Percentiles rank a stretch among this genome's conserved stretches.
These are phyloP conservation scores for Drosophila affinis DNA, from an alignment of 2,888 invertebrate genomes.

Conservation along the genomic window DNA sequence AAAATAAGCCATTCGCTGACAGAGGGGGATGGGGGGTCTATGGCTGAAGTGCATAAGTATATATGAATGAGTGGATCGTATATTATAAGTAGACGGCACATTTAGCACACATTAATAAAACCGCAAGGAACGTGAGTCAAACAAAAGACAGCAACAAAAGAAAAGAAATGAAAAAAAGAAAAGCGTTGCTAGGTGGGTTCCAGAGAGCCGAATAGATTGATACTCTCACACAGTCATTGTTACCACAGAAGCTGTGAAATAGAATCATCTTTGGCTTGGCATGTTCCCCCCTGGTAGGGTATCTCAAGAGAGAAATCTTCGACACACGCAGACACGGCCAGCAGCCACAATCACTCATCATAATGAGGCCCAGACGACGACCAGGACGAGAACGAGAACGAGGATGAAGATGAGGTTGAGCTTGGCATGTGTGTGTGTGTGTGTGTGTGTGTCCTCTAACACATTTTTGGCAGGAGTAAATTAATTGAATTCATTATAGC, in stretches of 20 bases:
- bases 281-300: not conserved
- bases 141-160: constrained; percentile 15
- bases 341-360: constrained; percentile 71
- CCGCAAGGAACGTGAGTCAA: constrained; percentile 62
- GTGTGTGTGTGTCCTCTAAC: constrained; percentile 9
- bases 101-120: constrained; percentile 74
- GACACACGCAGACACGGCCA: constrained; percentile 44
- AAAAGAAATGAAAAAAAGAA: constrained; percentile 22
- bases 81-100: constrained; percentile 65
- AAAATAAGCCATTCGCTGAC: constrained; percentile 36
- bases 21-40: too few relatives aligned
- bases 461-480: constrained; percentile 64
- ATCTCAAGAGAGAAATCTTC: constrained; percentile 14
- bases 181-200: not conserved
- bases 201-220: not conserved
- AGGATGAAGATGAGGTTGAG: constrained; percentile 36
- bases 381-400: constrained; percentile 14
- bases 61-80: constrained; percentile 55
- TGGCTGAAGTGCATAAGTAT: constrained; percentile 39
- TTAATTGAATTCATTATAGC: constrained; percentile 76
- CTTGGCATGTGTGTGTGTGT: not conserved
- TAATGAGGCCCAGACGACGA: constrained; percentile 65
- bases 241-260: not conserved
- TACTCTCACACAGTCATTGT: not conserved
- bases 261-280: not conserved